phyloP scores from a whole-genome alignment of 37 sponge, comb jelly and placozoan genomes.

The Diacarnus erythraeanus region DNA sequence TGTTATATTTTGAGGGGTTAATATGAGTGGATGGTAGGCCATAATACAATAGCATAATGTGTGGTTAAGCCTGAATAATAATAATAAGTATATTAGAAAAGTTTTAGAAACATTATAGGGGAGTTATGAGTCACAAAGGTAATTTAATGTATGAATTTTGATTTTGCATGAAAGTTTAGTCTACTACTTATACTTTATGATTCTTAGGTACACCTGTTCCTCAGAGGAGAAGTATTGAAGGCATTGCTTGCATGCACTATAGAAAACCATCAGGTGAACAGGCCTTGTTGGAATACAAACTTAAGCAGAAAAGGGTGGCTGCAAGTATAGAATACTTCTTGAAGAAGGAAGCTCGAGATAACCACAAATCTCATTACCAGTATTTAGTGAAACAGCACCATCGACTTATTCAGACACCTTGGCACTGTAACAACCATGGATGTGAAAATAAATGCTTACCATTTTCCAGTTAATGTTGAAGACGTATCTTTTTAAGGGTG shows the following conservation, averaged over 20 bases:
- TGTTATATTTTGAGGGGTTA: too few species aligned
- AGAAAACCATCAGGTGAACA: conserved; percentile 47
- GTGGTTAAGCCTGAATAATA: too few species aligned
- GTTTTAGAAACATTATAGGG: too few species aligned
- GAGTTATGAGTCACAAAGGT: too few species aligned
- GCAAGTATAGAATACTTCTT: conserved; percentile 34
- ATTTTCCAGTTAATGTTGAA: conserved; percentile 32
- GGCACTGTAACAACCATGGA: conserved; percentile 9
- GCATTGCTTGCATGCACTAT: conserved; percentile 48
- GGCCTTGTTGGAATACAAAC: conserved; percentile 46
- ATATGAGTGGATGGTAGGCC: too few species aligned
- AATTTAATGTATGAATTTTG: too few species aligned
- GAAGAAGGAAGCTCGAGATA: conserved; percentile 19
- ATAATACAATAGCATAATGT: too few species aligned
- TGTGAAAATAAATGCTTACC: conserved; percentile 43
- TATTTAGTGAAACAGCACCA: conserved; percentile 42
- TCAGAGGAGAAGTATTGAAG: conserved; percentile 21
- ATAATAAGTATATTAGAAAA: too few species aligned
- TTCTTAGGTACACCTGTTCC: conserved; percentile 18
- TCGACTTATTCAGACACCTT: not conserved
- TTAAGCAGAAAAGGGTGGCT: conserved; percentile 35
- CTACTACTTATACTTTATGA: too few species aligned
- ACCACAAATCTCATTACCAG: conserved; percentile 47
- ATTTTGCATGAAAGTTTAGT: too few species aligned
- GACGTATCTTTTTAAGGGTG: conserved; percentile 40